phyloP scores from a whole-genome alignment of 2,797 vertebrate species.

The Hemibagrus guttatus region DNA sequence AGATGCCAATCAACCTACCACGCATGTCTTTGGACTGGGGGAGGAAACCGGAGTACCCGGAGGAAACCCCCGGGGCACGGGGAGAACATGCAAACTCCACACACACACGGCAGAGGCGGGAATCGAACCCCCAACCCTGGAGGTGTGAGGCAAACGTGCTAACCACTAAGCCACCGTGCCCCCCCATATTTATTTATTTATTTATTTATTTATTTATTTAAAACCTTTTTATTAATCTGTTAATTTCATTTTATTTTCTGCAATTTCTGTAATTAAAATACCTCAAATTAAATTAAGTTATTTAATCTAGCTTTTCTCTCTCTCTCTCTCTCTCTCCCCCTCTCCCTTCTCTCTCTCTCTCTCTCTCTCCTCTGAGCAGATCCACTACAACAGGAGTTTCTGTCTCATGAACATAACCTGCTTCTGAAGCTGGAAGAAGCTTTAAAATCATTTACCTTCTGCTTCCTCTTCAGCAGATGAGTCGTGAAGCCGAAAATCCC shows the following conservation, averaged over 20 bases:
- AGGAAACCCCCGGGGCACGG: no score
- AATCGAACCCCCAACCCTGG: no score
- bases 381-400: background rate
- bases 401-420: background rate
- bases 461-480: constrained; percentile 78
- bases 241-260: background rate
- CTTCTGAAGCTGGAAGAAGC: background rate
- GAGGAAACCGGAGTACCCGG: no score
- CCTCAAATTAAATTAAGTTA: background rate
- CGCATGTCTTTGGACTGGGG: no score
- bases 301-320: background rate
- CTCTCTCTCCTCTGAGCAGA: background rate
- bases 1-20: no score
- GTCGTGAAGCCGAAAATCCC: constrained; percentile 83
- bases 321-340: no score
- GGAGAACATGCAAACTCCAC: no score
- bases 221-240: background rate
- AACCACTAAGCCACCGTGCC: no score
- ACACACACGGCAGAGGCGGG: no score
- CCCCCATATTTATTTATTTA: background rate
- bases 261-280: no score
- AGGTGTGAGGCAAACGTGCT: no score
- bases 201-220: background rate
- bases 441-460: constrained; percentile 69
- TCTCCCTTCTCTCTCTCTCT: background rate